Conservation (phyloP, 2,888 invertebrate genomes). For the Drosophila monieri region DNA sequence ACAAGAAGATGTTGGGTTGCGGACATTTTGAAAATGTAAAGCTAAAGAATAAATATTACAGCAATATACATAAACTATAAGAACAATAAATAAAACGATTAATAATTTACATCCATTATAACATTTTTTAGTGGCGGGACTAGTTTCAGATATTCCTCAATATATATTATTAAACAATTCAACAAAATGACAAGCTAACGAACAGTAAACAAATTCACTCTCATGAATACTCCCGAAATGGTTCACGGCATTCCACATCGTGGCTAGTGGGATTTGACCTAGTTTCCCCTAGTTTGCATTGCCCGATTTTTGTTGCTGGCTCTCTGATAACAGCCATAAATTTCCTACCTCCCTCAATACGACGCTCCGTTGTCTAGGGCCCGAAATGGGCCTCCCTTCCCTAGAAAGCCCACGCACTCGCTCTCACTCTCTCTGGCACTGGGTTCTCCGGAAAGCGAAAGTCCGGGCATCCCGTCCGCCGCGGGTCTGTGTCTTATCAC, state of each 20-base stretch:
- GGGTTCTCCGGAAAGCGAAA: slow-evolving; percentile 45
- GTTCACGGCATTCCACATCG: slow-evolving; percentile 17
- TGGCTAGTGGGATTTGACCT: slow-evolving; percentile 57
- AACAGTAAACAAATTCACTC: not conserved
- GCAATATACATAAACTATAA: not conserved
- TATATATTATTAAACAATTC: too few relatives aligned
- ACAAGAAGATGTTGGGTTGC: not conserved
- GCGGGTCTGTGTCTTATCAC: slow-evolving; percentile 61
- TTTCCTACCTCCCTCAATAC: slow-evolving; percentile 76
- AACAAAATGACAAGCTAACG: not conserved
- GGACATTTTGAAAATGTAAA: not conserved
- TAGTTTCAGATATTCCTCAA: too few relatives aligned
- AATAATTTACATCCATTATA: not conserved
- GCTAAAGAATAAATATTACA: not conserved
- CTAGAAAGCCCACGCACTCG: slow-evolving; percentile 43
- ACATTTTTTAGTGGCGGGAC: too few relatives aligned
- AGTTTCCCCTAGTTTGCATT: slow-evolving; percentile 49
- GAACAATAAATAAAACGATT: not conserved
- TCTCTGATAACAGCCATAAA: slow-evolving; percentile 69
- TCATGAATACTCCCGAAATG: slow-evolving; percentile 2
- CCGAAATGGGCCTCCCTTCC: slow-evolving; percentile 32
- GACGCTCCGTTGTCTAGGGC: slow-evolving; percentile 69
- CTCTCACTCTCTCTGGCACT: slow-evolving; percentile 4
- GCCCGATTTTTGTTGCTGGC: slow-evolving; percentile 45
- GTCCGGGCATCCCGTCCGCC: slow-evolving; percentile 38